Conservation (phyloP, 2,797 vertebrate species). For the Picus viridis region DNA sequence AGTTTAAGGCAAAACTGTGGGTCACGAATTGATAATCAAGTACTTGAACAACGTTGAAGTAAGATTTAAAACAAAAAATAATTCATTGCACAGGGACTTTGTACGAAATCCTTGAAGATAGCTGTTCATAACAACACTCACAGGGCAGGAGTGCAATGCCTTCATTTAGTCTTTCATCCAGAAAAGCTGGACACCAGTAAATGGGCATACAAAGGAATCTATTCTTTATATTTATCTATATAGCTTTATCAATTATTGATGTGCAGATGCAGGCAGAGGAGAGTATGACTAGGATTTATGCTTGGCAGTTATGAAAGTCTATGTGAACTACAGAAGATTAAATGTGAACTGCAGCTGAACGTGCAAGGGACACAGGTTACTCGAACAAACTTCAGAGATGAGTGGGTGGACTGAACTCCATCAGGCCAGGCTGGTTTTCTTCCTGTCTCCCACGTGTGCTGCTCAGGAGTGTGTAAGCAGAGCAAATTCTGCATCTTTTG, state of each 20-base stretch:
- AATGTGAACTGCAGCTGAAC: neutral
- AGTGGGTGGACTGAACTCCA: neutral
- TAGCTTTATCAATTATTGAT: neutral
- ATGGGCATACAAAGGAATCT: neutral
- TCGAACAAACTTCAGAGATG: neutral
- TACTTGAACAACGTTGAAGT: neutral
- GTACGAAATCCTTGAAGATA: neutral
- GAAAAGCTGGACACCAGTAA: neutral
- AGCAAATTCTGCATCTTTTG: neutral
- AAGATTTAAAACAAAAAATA: neutral
- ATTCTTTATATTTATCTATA: neutral
- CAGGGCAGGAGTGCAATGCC: neutral
- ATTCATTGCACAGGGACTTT: neutral
- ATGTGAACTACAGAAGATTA: neutral
- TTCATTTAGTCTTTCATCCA: neutral
- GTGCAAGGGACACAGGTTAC: neutral
- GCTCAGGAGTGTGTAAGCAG: neutral
- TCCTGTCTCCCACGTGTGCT: neutral
- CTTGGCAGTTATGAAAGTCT: neutral
- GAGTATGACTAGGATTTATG: neutral
- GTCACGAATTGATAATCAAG: neutral
- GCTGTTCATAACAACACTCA: neutral
- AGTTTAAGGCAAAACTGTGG: constrained; percentile 34
- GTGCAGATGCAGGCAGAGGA: neutral
- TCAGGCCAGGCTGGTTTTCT: neutral